Percentiles rank a stretch among this genome's conserved stretches.
Conservation (phyloP, 2,888 invertebrate species). For the Erynnis tages region DNA sequence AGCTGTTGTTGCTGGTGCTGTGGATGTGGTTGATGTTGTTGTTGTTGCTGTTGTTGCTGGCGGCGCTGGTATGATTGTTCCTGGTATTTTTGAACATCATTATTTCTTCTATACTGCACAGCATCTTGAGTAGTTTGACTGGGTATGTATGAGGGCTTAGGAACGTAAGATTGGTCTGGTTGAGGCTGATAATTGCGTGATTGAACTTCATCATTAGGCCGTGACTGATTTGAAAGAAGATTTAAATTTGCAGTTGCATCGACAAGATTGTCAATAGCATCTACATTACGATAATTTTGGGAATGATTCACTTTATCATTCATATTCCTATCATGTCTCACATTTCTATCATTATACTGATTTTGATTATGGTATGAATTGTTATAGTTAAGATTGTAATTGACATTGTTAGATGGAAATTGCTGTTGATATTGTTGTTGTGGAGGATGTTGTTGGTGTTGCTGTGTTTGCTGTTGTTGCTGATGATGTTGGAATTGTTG, state of each 20-base stretch:
- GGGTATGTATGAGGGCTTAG: constrained; percentile 51
- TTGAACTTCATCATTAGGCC: constrained; percentile 47
- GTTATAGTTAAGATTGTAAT: constrained; percentile 49
- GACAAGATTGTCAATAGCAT: constrained; percentile 57
- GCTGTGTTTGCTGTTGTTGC: constrained; percentile 31
- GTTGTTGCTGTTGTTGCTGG: constrained; percentile 42
- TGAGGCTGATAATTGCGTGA: constrained; percentile 52
- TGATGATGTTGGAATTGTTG: constrained; percentile 34
- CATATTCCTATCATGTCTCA: constrained; percentile 52
- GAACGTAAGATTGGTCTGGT: constrained; percentile 44
- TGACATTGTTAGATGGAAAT: constrained; percentile 44
- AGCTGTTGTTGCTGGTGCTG: constrained; percentile 53
- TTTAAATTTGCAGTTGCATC: constrained; percentile 63
- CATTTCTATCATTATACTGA: constrained; percentile 57
- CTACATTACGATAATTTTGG: constrained; percentile 49
- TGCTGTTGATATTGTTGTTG: constrained; percentile 33
- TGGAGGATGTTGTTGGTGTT: constrained; percentile 8
- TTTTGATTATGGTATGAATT: constrained; percentile 56
- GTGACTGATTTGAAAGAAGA: constrained; percentile 48
- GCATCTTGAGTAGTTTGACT: constrained; percentile 53
- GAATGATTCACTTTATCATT: constrained; percentile 50
- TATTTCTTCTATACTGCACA: constrained; percentile 51
- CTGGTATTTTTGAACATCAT: constrained; percentile 53
- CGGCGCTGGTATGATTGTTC: constrained; percentile 52
- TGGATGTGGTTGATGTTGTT: constrained; percentile 39